Conservation (phyloP, 2,888 invertebrate species). For the Branchipolynoe longqiensis region DNA sequence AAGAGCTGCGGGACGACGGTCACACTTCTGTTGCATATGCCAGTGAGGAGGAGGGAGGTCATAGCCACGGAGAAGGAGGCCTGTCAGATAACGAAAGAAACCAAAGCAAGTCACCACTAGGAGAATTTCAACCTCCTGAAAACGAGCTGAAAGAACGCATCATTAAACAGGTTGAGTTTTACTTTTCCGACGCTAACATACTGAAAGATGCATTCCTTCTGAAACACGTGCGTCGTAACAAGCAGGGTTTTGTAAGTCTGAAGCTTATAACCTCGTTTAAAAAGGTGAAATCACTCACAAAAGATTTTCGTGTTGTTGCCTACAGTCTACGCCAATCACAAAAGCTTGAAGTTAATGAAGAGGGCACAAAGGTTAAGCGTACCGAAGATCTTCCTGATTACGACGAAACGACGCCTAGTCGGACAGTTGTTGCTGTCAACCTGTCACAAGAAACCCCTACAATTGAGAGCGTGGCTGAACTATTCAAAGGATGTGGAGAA, state of each 20-base stretch:
- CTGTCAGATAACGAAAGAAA: slow-evolving; percentile 30
- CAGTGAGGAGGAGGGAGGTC: slow-evolving; percentile 66
- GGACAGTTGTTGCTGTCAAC: slow-evolving; percentile 93
- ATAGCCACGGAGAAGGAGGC: slow-evolving; percentile 60
- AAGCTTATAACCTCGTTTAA: slow-evolving; percentile 97
- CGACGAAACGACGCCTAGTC: slow-evolving; percentile 95
- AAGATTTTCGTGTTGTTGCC: slow-evolving; percentile 96
- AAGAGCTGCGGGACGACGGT: slow-evolving; percentile 72
- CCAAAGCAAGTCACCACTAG: slow-evolving; percentile 1
- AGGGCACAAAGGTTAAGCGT: slow-evolving; percentile 93
- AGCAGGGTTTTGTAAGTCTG: slow-evolving; percentile 96
- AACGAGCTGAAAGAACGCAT: slow-evolving; percentile 78
- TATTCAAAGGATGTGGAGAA: slow-evolving; percentile 93
- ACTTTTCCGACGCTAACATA: slow-evolving; percentile 97
- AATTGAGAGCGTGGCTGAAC: slow-evolving; percentile 94
- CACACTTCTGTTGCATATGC: slow-evolving; percentile 26
- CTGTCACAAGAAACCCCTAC: slow-evolving; percentile 92
- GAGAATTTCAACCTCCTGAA: slow-evolving; percentile 75
- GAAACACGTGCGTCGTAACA: slow-evolving; percentile 96
- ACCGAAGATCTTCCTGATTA: slow-evolving; percentile 92
- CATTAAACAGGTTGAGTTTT: slow-evolving; percentile 89
- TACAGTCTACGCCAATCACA: slow-evolving; percentile 90
- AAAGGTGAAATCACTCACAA: slow-evolving; percentile 94
- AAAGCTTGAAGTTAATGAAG: slow-evolving; percentile 93
- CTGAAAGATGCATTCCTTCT: slow-evolving; percentile 96